Conservation (phyloP, 2,888 invertebrate genomes). For the Euspilapteryx auroguttella region DNA sequence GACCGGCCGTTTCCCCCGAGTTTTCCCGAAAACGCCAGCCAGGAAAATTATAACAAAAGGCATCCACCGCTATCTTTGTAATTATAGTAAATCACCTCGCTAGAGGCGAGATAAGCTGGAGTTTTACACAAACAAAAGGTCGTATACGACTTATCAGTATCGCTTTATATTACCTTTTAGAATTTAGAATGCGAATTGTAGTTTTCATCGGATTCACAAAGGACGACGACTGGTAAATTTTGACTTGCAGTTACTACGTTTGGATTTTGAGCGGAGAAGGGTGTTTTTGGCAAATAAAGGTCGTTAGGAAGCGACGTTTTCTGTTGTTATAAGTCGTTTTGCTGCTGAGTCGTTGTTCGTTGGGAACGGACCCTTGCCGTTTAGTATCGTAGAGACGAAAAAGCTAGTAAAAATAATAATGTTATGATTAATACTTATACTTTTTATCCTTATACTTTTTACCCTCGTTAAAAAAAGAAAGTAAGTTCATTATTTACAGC, state of each 20-base stretch:
- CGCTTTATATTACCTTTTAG: no score
- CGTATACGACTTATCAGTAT: no score
- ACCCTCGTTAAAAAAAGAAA: no score
- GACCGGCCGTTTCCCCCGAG: constrained; percentile 51
- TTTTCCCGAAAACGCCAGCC: constrained; percentile 53
- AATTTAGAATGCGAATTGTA: no score
- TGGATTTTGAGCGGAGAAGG: constrained; percentile 17
- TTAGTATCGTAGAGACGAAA: constrained; percentile 36
- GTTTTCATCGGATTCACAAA: neutral
- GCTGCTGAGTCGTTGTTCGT: constrained; percentile 23
- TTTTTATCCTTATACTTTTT: no score
- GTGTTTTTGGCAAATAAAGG: constrained; percentile 27
- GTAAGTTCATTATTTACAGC: no score
- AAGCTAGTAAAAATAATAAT: constrained; percentile 21
- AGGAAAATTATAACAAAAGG: constrained; percentile 62
- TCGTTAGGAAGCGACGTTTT: constrained; percentile 15
- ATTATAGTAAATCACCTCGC: constrained; percentile 62
- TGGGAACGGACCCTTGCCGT: constrained; percentile 48
- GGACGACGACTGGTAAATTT: neutral
- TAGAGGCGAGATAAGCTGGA: constrained; percentile 47
- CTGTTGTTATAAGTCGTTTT: constrained; percentile 27
- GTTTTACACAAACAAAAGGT: neutral
- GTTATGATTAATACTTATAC: no score
- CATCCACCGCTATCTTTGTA: constrained; percentile 62
- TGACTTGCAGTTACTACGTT: constrained; percentile 15